Percentiles rank a stretch among this genome's conserved stretches.
phyloP scores from a whole-genome alignment of 2,113 vertebrate genomes.

The Symphodus melops region DNA sequence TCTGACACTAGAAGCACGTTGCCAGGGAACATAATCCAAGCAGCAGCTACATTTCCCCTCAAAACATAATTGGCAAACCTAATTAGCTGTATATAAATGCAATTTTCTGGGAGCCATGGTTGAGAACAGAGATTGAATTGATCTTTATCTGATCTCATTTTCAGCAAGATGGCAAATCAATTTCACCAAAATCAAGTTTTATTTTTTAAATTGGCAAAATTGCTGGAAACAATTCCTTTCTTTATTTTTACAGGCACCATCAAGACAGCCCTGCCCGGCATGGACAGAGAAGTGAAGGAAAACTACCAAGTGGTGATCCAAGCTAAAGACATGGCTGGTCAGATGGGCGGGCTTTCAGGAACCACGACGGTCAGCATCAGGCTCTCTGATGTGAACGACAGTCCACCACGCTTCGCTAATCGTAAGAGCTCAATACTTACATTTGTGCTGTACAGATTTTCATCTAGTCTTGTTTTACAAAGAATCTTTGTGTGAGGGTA shows the following conservation, averaged over 20 bases:
- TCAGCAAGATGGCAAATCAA: slow-evolving; percentile 19
- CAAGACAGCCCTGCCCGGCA: slow-evolving; percentile 94
- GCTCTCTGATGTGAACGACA: slow-evolving; percentile 94
- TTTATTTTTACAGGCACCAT: slow-evolving; percentile 87
- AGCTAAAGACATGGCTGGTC: slow-evolving; percentile 98
- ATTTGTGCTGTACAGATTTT: neutral
- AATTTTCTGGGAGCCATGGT: slow-evolving; percentile 23
- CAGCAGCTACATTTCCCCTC: slow-evolving; percentile 35
- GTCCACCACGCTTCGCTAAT: slow-evolving; percentile 95
- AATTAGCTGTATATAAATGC: slow-evolving; percentile 36
- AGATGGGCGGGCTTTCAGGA: slow-evolving; percentile 97
- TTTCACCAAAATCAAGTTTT: slow-evolving; percentile 14
- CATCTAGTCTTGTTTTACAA: too few relatives aligned
- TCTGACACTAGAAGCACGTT: slow-evolving; percentile 6
- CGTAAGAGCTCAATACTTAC: slow-evolving; percentile 82
- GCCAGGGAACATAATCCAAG: slow-evolving; percentile 32
- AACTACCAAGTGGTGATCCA: slow-evolving; percentile 99
- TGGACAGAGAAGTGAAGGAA: slow-evolving; percentile 97
- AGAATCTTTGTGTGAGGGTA: too few relatives aligned
- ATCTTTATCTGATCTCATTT: slow-evolving; percentile 37
- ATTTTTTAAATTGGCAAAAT: slow-evolving; percentile 13
- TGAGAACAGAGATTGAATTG: slow-evolving; percentile 11
- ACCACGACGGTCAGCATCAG: slow-evolving; percentile 97
- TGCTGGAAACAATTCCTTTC: neutral
- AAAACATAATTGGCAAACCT: slow-evolving; percentile 32